These are phyloP conservation scores for Himalopsyche anomala DNA, from an alignment of 2,888 invertebrate species.

Conservation along the genomic window DNA sequence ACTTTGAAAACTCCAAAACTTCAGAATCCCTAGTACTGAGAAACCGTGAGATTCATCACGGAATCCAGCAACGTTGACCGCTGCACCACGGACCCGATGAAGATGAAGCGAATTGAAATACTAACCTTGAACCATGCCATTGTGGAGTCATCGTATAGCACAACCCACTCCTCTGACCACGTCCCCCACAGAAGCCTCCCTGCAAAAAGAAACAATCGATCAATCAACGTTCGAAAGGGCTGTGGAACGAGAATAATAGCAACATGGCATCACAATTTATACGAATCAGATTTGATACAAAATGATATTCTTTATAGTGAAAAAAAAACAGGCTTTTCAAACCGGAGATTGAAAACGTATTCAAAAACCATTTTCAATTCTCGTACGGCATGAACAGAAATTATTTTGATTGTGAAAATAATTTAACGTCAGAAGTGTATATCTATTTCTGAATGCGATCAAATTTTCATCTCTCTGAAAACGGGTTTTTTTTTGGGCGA, in stretches of 20 bases:
- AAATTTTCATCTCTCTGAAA: too few relatives aligned
- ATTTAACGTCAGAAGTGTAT: neutral
- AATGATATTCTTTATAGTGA: neutral
- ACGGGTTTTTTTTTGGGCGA: too few relatives aligned
- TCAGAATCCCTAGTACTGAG: too few relatives aligned
- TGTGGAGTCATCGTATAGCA: slow-evolving; percentile 90
- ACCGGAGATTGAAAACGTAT: slow-evolving; percentile 9
- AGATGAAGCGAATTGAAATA: slow-evolving; percentile 23
- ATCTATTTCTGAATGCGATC: too few relatives aligned
- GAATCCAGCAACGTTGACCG: too few relatives aligned
- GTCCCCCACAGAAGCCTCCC: slow-evolving; percentile 88
- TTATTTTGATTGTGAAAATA: slow-evolving; percentile 1
- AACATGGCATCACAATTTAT: neutral
- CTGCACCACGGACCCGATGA: too few relatives aligned
- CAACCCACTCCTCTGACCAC: slow-evolving; percentile 91
- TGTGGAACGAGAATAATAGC: neutral
- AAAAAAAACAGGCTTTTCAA: neutral
- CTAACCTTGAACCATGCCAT: slow-evolving; percentile 89
- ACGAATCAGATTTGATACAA: neutral
- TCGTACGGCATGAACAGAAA: too few relatives aligned
- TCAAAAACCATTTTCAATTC: neutral
- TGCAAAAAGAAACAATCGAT: slow-evolving; percentile 69
- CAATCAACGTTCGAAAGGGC: neutral
- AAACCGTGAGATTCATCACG: too few relatives aligned
- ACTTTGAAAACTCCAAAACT: too few relatives aligned